phyloP scores from a whole-genome alignment of 2,113 vertebrate species.

The Nibea albiflora region DNA sequence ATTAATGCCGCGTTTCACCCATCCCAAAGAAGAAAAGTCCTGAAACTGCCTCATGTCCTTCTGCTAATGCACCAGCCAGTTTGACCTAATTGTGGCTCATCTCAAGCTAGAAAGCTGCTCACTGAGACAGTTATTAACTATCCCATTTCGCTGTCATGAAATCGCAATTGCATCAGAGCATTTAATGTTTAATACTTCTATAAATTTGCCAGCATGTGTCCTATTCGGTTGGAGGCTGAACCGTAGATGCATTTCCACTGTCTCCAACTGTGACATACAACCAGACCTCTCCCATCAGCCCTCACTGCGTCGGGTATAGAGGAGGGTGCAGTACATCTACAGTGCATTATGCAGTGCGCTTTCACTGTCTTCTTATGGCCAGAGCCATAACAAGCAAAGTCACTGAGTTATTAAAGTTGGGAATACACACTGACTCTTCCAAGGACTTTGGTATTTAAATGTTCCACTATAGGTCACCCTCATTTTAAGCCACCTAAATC shows the following conservation, averaged over 20 bases:
- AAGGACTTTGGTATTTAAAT: constrained; percentile 56
- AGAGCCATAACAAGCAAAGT: constrained; percentile 66
- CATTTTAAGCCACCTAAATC: background rate
- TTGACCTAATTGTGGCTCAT: constrained; percentile 81
- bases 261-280: constrained; percentile 63
- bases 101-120: constrained; percentile 60
- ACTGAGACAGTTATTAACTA: constrained; percentile 72
- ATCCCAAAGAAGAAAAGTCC: constrained; percentile 71
- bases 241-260: constrained; percentile 35
- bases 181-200: constrained; percentile 79
- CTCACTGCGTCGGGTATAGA: constrained; percentile 41
- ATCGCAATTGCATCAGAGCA: constrained; percentile 74
- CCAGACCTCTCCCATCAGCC: constrained; percentile 49
- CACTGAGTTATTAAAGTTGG: constrained; percentile 34
- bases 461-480: background rate
- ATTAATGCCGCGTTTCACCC: constrained; percentile 79
- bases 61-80: constrained; percentile 67
- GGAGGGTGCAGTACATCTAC: constrained; percentile 14
- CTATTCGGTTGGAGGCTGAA: constrained; percentile 49
- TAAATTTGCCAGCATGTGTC: constrained; percentile 78
- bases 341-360: constrained; percentile 24
- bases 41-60: constrained; percentile 74
- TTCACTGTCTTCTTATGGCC: constrained; percentile 18
- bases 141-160: constrained; percentile 75
- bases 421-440: constrained; percentile 54